Evolutionary conservation across 2,888 invertebrate genomes (phyloP).

Genomic region (Thymelicus acteon): DNA sequence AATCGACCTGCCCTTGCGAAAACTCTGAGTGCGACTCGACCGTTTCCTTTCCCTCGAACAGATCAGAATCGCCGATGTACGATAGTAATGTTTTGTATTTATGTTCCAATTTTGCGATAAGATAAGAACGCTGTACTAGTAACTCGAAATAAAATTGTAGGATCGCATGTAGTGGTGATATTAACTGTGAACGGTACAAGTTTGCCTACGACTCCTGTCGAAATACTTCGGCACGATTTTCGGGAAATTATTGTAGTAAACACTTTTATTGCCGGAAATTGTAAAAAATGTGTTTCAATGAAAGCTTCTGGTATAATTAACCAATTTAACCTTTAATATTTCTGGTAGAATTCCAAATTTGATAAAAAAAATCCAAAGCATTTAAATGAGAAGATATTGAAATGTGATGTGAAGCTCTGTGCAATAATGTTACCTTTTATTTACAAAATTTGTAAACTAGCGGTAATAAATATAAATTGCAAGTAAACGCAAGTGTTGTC

Average conservation of each 20-base stretch:
- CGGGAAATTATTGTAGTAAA: neutral
- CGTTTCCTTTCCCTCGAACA: conserved; percentile 56
- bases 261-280: neutral
- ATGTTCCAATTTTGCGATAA: conserved; percentile 76
- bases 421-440: conserved; percentile 1
- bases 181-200: conserved; percentile 76
- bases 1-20: conserved; percentile 72
- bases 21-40: conserved; percentile 58
- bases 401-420: conserved; percentile 30
- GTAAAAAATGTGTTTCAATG: neutral
- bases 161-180: conserved; percentile 81
- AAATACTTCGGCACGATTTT: conserved; percentile 1
- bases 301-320: neutral
- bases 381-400: conserved; percentile 40
- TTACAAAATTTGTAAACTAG: neutral
- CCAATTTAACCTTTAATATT: neutral
- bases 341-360: neutral
- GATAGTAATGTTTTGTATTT: conserved; percentile 71
- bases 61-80: conserved; percentile 57
- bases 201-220: conserved; percentile 69
- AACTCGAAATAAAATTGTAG: conserved; percentile 79
- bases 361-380: conserved; percentile 3
- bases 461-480: conserved; percentile 9
- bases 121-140: conserved; percentile 74
- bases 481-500: conserved; percentile 29